phyloP scores from a whole-genome alignment of 2,797 vertebrate genomes.

The Neoniphon sammara region DNA sequence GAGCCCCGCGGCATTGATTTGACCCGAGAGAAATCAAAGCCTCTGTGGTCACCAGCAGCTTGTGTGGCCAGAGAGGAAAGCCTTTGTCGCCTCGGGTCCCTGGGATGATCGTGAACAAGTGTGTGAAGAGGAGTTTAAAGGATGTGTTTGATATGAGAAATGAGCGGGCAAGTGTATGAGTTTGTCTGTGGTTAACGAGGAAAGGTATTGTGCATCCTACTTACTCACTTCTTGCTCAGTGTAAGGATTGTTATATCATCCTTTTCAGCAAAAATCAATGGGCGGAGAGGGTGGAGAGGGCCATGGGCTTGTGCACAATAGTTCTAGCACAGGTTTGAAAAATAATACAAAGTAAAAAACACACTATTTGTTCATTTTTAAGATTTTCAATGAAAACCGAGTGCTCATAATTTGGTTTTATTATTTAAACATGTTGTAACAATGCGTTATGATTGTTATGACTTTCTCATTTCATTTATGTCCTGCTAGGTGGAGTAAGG shows the following conservation, averaged over 20 bases:
- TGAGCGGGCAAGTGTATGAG: conserved; percentile 19
- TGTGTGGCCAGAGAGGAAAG: conserved; percentile 41
- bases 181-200: conserved; percentile 13
- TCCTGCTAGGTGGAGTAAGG: conserved; percentile 90
- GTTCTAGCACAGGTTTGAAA: neutral
- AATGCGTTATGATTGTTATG: neutral
- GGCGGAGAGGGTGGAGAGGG: neutral
- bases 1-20: conserved; percentile 65
- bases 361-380: neutral
- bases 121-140: conserved; percentile 28
- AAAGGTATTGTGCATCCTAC: neutral
- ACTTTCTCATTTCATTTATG: neutral
- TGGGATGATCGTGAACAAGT: conserved; percentile 25
- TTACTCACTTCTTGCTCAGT: neutral
- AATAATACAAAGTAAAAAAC: neutral
- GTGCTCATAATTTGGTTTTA: neutral
- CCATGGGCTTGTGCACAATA: neutral
- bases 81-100: conserved; percentile 7
- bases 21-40: conserved; percentile 76
- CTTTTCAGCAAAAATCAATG: neutral
- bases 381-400: neutral
- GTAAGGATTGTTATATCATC: neutral
- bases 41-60: conserved; percentile 41
- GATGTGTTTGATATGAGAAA: conserved; percentile 11
- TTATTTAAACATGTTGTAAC: neutral